phyloP scores from a whole-genome alignment of 2,797 vertebrate species.

The Pseudocheirus occidentalis region DNA sequence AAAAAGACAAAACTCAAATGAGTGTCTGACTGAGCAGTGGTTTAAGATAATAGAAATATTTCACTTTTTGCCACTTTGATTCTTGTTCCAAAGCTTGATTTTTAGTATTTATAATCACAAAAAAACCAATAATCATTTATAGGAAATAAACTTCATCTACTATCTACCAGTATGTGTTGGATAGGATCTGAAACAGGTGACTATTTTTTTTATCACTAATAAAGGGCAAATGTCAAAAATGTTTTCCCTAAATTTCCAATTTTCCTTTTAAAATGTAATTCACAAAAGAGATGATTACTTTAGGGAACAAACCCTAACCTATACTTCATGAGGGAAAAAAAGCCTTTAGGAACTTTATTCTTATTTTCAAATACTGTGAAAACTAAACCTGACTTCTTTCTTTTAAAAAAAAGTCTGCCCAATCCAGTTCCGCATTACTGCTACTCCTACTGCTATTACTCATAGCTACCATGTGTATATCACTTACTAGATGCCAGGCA shows the following conservation, averaged over 20 bases:
- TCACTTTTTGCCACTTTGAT: neutral
- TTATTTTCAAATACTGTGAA: constrained; percentile 45
- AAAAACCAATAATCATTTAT: neutral
- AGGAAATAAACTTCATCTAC: neutral
- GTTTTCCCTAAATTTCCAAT: neutral
- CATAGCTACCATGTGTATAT: neutral
- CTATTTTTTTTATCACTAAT: constrained; percentile 37
- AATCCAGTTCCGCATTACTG: constrained; percentile 4
- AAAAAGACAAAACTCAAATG: constrained; percentile 32
- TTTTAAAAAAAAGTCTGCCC: constrained; percentile 21
- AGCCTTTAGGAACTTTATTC: neutral
- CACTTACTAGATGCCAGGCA: neutral
- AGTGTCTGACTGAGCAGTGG: constrained; percentile 21
- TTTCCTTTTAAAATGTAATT: neutral
- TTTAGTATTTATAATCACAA: neutral
- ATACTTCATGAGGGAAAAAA: neutral
- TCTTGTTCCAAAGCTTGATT: neutral
- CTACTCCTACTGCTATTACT: neutral
- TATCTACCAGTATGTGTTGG: neutral
- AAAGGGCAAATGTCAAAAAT: neutral
- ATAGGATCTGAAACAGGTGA: neutral
- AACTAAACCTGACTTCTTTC: constrained; percentile 40
- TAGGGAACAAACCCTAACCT: constrained; percentile 9
- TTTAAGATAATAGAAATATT: constrained; percentile 35
- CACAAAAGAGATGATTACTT: constrained; percentile 27